phyloP scores from a whole-genome alignment of 2,113 vertebrate genomes.

The Diglossa brunneiventris region DNA sequence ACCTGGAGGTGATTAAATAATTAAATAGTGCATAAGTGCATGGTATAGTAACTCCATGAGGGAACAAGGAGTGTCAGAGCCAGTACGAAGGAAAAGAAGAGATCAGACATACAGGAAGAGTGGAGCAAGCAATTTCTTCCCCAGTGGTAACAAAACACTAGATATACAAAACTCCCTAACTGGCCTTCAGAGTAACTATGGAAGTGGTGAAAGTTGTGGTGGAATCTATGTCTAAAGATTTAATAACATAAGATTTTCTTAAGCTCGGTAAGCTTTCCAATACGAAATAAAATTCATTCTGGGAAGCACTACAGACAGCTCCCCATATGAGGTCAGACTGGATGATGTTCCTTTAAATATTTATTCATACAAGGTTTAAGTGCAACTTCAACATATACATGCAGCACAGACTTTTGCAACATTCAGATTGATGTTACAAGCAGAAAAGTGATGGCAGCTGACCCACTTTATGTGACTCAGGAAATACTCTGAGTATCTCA shows the following conservation, averaged over 20 bases:
- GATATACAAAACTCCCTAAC: background rate
- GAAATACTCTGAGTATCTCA: background rate
- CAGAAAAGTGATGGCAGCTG: background rate
- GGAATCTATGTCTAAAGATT: background rate
- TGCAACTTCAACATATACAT: background rate
- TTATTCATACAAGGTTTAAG: background rate
- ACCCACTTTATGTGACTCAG: background rate
- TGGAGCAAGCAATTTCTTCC: background rate
- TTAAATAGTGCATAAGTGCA: background rate
- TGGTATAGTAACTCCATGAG: background rate
- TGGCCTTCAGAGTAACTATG: background rate
- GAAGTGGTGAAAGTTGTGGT: background rate
- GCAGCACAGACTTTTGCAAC: background rate
- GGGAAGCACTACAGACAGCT: background rate
- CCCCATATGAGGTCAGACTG: background rate
- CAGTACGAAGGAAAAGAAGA: background rate
- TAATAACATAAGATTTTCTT: background rate
- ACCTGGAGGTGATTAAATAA: too few species aligned
- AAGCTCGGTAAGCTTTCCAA: fast-evolving
- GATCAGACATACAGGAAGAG: background rate
- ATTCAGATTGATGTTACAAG: background rate
- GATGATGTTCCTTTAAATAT: background rate
- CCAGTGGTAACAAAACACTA: background rate
- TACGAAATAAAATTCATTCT: background rate
- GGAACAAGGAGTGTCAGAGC: background rate